phyloP scores from a whole-genome alignment of 2,113 vertebrate species.

The Sarotherodon lohbergeri region DNA sequence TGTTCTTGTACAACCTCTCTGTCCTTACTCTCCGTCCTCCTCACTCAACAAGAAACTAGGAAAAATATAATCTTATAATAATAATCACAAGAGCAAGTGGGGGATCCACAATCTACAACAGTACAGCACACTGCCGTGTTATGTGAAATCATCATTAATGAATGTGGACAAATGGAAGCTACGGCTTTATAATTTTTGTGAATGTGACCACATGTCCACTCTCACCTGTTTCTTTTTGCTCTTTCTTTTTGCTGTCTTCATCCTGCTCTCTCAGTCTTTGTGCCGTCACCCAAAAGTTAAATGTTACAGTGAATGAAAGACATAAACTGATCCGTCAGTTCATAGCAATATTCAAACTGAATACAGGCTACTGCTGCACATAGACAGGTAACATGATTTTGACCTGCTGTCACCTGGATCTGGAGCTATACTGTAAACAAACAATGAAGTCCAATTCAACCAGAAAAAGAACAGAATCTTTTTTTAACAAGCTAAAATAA shows the following conservation, averaged over 20 bases:
- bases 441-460: not conserved
- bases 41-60: not conserved
- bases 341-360: not conserved
- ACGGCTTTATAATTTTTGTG: not conserved
- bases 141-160: not conserved
- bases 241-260: not conserved
- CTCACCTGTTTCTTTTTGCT: not conserved
- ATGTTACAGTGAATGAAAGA: not conserved
- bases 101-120: not conserved
- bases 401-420: not conserved
- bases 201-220: not conserved
- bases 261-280: not conserved
- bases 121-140: not conserved
- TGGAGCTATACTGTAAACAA: not conserved
- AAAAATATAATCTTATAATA: not conserved
- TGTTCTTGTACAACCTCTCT: not conserved
- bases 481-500: not conserved
- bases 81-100: not conserved
- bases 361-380: not conserved
- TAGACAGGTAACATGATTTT: not conserved
- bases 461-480: not conserved
- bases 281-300: not conserved
- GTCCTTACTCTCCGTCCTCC: not conserved
- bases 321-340: not conserved
- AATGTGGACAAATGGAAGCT: not conserved